These are phyloP conservation scores for Sinopyrophorus schimmeli DNA, from an alignment of 2,888 invertebrate species.

Conservation along the genomic window DNA sequence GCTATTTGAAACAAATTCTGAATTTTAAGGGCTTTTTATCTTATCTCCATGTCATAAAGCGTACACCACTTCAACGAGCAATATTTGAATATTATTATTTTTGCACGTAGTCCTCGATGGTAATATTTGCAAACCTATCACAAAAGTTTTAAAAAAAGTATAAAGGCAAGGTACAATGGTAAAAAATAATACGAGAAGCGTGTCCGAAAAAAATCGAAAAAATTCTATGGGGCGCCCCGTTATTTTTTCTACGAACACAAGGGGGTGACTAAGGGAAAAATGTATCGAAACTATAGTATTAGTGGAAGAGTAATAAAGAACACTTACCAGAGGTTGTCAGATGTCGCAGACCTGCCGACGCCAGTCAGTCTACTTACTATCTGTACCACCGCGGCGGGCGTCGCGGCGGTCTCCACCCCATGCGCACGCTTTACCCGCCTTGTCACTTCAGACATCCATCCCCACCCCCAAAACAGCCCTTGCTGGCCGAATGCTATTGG, in stretches of 20 bases:
- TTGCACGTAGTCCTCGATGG: too few species aligned
- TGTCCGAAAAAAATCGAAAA: too few species aligned
- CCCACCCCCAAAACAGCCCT: constrained; percentile 50
- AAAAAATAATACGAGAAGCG: too few species aligned
- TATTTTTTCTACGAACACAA: background rate
- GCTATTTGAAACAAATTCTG: background rate
- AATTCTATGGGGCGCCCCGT: too few species aligned
- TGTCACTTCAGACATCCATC: constrained; percentile 45
- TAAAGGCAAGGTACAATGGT: too few species aligned
- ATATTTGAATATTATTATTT: too few species aligned
- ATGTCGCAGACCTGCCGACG: constrained; percentile 54
- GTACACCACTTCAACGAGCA: too few species aligned
- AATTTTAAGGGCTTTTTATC: too few species aligned
- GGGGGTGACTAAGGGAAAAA: constrained; percentile 25
- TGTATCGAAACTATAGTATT: constrained; percentile 25
- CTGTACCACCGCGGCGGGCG: constrained; percentile 63
- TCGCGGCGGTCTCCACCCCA: constrained; percentile 65
- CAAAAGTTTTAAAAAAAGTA: too few species aligned
- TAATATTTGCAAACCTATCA: too few species aligned
- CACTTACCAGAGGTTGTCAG: constrained; percentile 43
- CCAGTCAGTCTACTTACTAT: constrained; percentile 58
- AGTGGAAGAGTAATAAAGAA: constrained; percentile 35
- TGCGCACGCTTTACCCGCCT: constrained; percentile 57
- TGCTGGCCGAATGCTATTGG: constrained; percentile 43
- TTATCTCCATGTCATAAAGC: background rate